Base-by-base conservation (phyloP, 2,113 vertebrate species). In the Cathartes aura region DNA sequence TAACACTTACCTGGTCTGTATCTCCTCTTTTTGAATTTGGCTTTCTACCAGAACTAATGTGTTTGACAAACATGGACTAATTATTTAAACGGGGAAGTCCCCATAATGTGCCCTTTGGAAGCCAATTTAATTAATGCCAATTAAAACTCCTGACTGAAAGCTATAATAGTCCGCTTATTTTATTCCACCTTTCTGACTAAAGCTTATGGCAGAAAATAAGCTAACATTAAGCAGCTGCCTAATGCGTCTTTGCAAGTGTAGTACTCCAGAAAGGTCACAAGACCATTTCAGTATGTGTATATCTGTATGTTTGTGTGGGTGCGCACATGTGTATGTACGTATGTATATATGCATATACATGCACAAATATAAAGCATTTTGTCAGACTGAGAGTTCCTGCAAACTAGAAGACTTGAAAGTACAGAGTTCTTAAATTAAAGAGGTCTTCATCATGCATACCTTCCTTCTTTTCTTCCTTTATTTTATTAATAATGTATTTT, bases 91-190 rank as follows among this genome's bases (percentile, higher is more conserved):
- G 30, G 68, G 12, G 56, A 92, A 73, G 72, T 76, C 59, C 72
- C 68, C 72, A 63, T 71, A 95, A 90, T 78, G 72, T 87, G 36
- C 40, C 72, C 68, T 95, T 92, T 87, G 68, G 55, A 96, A 93
- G 56, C 9, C 12, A 68, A 34, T 93, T 95, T 95, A 94, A 96
- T 96, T 96, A 97, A 95, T 84, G 56, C 26, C 76, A 95, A 87
- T 93, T 96, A 93, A 94, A 95, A 83, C 68, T 92, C 85, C 59
- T 94, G 34, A 95, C 58, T 91, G 82, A 94, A 96, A 92, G 70
- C 68, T 79, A 9, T 82, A 92, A 75, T n/a, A 82, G 36, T 42
- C 43, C 0, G 1, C 50, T 81, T 89, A 64, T 89, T 90, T 93
- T 79, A 84, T 87, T 89, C 8, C 63, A 83, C 27, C 11, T 74